These are phyloP conservation scores for Phaethon lepturus DNA, from an alignment of 2,113 vertebrate genomes.

Conservation along the genomic window DNA sequence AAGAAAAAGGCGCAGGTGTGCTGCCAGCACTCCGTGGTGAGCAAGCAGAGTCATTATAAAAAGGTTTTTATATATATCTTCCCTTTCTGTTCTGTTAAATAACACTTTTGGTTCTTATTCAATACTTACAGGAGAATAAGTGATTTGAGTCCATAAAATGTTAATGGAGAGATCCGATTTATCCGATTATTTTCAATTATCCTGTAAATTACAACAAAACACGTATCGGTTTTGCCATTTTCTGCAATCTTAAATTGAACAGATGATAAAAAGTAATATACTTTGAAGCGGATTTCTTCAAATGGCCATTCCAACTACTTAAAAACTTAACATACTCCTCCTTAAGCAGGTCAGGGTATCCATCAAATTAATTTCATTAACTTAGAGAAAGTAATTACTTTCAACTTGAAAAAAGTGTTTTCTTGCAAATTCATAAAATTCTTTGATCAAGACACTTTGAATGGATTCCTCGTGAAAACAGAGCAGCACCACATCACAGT, in stretches of 20 bases:
- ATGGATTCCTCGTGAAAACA: neutral
- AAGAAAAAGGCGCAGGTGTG: neutral
- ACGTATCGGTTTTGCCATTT: neutral
- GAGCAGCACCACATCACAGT: neutral
- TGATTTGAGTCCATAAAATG: conserved; percentile 91
- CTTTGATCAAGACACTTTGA: neutral
- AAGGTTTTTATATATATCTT: neutral
- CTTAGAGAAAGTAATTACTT: neutral
- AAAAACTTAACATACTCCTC: neutral
- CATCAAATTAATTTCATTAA: neutral
- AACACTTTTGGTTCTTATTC: neutral
- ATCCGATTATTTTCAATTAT: conserved; percentile 95
- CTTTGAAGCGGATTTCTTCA: neutral
- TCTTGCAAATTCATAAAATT: neutral
- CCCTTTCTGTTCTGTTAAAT: neutral
- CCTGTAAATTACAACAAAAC: conserved; percentile 74
- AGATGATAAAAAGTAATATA: neutral
- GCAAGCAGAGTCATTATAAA: rapidly evolving
- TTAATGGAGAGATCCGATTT: conserved; percentile 85
- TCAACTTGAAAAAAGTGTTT: neutral
- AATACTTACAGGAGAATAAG: conserved; percentile 92
- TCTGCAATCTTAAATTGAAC: neutral
- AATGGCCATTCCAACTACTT: neutral
- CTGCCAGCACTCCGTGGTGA: neutral
- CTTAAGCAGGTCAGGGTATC: neutral